Conservation (phyloP, 2,113 vertebrate species). For the Argyrosomus japonicus region DNA sequence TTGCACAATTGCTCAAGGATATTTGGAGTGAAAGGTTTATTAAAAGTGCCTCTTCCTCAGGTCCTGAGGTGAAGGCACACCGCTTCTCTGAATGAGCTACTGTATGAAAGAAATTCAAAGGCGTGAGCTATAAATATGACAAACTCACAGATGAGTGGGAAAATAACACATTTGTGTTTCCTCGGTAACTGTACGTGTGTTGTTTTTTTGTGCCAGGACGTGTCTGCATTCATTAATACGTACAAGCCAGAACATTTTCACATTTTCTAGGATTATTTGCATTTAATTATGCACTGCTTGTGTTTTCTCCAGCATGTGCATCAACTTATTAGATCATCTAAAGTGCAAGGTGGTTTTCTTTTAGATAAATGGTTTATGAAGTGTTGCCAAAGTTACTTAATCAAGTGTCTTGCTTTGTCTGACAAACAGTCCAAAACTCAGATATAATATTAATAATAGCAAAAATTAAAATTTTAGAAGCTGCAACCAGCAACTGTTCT, state of each 20-base stretch:
- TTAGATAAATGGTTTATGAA: not conserved
- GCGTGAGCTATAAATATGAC: not conserved
- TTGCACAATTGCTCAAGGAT: not conserved
- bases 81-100: not conserved
- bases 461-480: not conserved
- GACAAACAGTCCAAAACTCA: not conserved
- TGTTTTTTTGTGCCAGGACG: not conserved
- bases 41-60: not conserved
- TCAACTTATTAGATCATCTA: not conserved
- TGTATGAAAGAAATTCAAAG: not conserved
- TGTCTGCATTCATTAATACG: not conserved
- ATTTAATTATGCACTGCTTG: not conserved
- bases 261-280: not conserved
- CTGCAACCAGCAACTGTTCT: no score
- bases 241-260: no score
- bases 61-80: not conserved
- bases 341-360: not conserved
- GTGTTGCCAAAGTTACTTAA: not conserved
- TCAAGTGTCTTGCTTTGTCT: not conserved
- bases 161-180: not conserved
- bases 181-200: not conserved
- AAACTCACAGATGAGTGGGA: not conserved
- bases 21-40: constrained; percentile 8
- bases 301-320: not conserved
- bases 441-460: not conserved